Conservation (phyloP, 1,140 invertebrate genomes). For the Drosophila leontia region DNA sequence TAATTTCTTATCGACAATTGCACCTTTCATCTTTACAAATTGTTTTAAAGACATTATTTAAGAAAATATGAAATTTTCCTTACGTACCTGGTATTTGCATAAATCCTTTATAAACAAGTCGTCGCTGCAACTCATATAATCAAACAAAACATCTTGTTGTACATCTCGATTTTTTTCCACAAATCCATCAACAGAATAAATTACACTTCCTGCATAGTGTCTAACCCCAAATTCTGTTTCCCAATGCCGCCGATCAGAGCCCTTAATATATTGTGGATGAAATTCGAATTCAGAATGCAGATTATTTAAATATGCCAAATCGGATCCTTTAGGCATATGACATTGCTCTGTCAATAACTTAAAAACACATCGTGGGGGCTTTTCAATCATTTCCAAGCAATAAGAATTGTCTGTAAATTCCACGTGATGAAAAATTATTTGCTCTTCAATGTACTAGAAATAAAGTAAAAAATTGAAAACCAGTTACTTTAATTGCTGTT, state of each 20-base stretch:
- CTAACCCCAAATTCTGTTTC: conserved; percentile 95
- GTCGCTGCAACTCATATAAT: conserved; percentile 94
- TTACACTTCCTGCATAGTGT: conserved; percentile 98
- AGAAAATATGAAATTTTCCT: background rate
- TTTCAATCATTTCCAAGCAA: conserved; percentile 95
- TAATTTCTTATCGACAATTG: too few species aligned
- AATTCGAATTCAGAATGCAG: conserved; percentile 95
- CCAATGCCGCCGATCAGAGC: conserved; percentile 94
- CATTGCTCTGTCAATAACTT: conserved; percentile 96
- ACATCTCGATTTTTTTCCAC: conserved; percentile 98
- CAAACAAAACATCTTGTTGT: conserved; percentile 97
- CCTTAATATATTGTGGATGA: conserved; percentile 95
- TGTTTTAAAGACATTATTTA: background rate
- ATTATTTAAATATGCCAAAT: conserved; percentile 95
- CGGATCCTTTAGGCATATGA: conserved; percentile 96
- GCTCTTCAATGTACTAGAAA: conserved; percentile 94
- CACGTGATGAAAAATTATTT: conserved; percentile 95
- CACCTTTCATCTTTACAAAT: too few species aligned
- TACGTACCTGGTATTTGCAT: conserved; percentile 90
- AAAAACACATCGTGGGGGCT: conserved; percentile 94
- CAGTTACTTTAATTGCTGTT: background rate
- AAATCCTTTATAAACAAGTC: conserved; percentile 95
- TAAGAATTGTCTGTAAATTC: conserved; percentile 95
- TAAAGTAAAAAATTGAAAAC: conserved; percentile 1
- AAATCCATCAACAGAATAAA: conserved; percentile 96